These are phyloP conservation scores for Gymnorhina tibicen DNA, from an alignment of 2,113 vertebrate genomes.

Conservation along the genomic window DNA sequence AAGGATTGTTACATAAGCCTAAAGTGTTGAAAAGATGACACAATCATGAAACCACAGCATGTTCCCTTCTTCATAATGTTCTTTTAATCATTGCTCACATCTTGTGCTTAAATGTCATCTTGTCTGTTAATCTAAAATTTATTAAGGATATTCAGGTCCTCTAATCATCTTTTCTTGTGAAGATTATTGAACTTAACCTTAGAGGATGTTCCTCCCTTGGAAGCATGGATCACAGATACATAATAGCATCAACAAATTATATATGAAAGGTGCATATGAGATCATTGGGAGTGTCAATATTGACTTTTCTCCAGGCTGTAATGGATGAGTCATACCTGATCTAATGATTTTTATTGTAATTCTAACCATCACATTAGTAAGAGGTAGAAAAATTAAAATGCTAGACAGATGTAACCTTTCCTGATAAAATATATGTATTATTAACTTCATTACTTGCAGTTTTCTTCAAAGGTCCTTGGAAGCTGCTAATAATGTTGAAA, in stretches of 20 bases:
- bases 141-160: slow-evolving; percentile 6
- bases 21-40: not conserved
- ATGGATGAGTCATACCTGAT: slow-evolving; percentile 40
- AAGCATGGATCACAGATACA: not conserved
- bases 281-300: slow-evolving; percentile 46
- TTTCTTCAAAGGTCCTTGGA: not conserved
- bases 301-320: slow-evolving; percentile 45
- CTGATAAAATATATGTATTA: slow-evolving; percentile 2
- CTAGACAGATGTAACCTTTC: slow-evolving; percentile 1
- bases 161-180: not conserved
- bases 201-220: not conserved
- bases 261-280: slow-evolving; percentile 19
- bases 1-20: not conserved
- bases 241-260: slow-evolving; percentile 30
- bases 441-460: not conserved
- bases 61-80: not conserved
- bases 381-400: slow-evolving; percentile 15
- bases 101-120: slow-evolving; percentile 2
- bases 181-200: slow-evolving; percentile 33
- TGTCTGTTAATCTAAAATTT: slow-evolving; percentile 40
- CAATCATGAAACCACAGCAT: not conserved
- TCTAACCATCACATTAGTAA: not conserved
- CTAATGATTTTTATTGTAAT: slow-evolving; percentile 37
- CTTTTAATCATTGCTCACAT: slow-evolving; percentile 37
- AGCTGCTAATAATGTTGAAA: not conserved